Conservation (phyloP, 1,140 invertebrate species). For the Neelides sp. region DNA sequence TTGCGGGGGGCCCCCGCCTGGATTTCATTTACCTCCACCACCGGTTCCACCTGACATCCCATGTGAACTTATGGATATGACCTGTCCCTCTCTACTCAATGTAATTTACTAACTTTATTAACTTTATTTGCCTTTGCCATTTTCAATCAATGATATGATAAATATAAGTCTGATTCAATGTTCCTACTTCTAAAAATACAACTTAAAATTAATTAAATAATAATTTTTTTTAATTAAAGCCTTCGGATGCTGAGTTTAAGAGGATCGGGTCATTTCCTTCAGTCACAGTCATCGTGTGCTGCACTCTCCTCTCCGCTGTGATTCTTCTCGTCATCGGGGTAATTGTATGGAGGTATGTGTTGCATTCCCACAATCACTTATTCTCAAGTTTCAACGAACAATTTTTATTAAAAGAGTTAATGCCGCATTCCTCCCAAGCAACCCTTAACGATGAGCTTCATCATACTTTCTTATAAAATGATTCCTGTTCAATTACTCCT, state of each 20-base stretch:
- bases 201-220: not conserved
- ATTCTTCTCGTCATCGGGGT: slow-evolving; percentile 30
- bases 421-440: no score
- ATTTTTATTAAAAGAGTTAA: no score
- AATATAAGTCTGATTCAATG: no score
- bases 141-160: not conserved
- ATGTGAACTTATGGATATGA: slow-evolving; percentile 29
- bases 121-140: not conserved
- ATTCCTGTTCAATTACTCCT: no score
- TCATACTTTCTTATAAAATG: no score
- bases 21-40: slow-evolving; percentile 28
- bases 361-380: no score
- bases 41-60: slow-evolving; percentile 29
- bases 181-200: not conserved
- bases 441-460: no score
- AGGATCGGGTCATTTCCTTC: slow-evolving; percentile 29
- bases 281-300: slow-evolving; percentile 28
- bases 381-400: no score
- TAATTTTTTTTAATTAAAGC: slow-evolving; percentile 10
- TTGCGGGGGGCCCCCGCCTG: slow-evolving; percentile 29
- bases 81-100: slow-evolving; percentile 26
- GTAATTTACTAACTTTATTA: slow-evolving; percentile 19
- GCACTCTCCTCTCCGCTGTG: slow-evolving; percentile 28
- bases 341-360: slow-evolving; percentile 26
- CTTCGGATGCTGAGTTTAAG: slow-evolving; percentile 29